Base-by-base conservation (phyloP, 2,797 vertebrate species). In the Megalops cyprinoides region DNA sequence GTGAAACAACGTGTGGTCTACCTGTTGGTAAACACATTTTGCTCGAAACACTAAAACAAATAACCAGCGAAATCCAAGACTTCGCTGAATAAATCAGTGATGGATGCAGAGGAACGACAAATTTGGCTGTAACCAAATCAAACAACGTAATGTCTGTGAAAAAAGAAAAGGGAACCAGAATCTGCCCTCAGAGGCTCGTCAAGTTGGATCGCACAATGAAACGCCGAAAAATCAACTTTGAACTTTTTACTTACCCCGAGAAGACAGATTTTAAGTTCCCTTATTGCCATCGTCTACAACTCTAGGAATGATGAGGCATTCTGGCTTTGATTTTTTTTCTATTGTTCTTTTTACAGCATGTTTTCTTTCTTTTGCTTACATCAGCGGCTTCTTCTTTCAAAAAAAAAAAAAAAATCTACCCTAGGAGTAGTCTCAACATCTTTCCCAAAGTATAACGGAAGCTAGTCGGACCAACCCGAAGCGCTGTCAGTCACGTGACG, bases 191-290 rank as follows among this genome's bases (percentile, higher is more conserved):
- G 76, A 60, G 46, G 55, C 49, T 42, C 58, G n/a, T n/a, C n/a
- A n/a, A n/a, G 15, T 25, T 8, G 55, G 31, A 65, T 56, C 48
- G 39, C 46, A 67, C 25, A 37, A 15, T 65, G 49, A 37, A 79
- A 78, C 51, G 0, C 56, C 73, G 3, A 71, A 82, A 65, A 56
- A 79, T 31, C 8, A 44, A 49, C 18, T 51, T 46, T 67, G 18
- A 65, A 76, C 48, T 51, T 74, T 53, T 65, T 84, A 97, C 97
- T 98, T 92, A 99, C 98, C 95, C 97, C 98, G 67, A 99, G 94
- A 88, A 98, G 97, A 86, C 97, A 99, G 81, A 98, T 97, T 96
- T 99, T 99, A 80, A 99, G 95, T 94, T 98, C 97, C 86, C 98
- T 92, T 86, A 99, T 98, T 81, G 97, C 96, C 98, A 98, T 98